Conservation (phyloP, 1,140 invertebrate species). For the Eubasilissa regina region DNA sequence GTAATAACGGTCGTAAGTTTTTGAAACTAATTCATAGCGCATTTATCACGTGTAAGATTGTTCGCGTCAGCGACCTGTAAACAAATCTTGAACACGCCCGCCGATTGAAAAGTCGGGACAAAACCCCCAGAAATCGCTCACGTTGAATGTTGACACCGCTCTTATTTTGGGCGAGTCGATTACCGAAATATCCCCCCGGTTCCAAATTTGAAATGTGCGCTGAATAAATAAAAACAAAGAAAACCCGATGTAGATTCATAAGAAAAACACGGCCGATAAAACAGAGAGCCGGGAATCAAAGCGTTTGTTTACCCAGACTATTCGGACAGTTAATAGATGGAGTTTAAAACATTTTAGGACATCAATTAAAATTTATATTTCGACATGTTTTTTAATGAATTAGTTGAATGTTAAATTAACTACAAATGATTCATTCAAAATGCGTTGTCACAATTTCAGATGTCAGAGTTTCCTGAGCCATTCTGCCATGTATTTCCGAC, state of each 20-base stretch:
- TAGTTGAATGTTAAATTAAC: background rate
- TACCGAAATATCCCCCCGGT: conserved; percentile 26
- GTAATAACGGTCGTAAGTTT: no score
- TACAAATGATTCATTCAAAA: background rate
- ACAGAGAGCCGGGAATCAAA: background rate
- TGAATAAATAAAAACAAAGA: conserved; percentile 9
- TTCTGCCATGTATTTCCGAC: no score
- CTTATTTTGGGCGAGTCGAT: conserved; percentile 6
- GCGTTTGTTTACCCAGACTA: conserved; percentile 3
- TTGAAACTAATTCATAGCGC: no score
- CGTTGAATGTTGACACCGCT: background rate
- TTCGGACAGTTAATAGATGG: background rate
- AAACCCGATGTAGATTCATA: conserved; percentile 8
- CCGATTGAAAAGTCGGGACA: conserved; percentile 20
- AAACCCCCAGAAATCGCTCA: background rate
- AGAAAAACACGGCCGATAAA: conserved; percentile 7
- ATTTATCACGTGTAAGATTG: no score
- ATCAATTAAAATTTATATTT: background rate
- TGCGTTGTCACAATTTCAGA: background rate
- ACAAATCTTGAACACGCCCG: background rate
- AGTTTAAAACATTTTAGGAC: background rate
- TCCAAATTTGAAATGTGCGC: background rate
- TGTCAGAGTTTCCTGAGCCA: no score
- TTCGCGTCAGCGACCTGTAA: no score
- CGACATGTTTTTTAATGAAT: background rate